phyloP scores from a whole-genome alignment of 2,113 vertebrate species.

The Cinclus cinclus region DNA sequence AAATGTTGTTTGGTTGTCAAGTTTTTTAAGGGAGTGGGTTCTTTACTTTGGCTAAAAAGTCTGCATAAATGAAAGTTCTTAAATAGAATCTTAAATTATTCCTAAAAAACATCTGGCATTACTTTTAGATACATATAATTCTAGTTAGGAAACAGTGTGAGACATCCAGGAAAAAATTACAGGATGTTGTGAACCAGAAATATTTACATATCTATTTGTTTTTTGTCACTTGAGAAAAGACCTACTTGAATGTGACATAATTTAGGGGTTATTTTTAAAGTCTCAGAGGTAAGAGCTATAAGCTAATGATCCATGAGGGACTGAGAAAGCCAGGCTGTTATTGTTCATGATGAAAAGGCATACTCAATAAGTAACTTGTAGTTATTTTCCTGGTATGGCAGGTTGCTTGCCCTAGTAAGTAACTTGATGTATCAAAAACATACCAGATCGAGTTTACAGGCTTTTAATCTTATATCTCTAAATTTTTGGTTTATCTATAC shows the following conservation, averaged over 20 bases:
- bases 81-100: too few relatives aligned
- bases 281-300: neutral
- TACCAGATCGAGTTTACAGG: neutral
- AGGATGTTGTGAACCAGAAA: neutral
- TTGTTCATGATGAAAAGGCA: neutral
- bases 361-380: neutral
- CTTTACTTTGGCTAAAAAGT: neutral
- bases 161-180: neutral
- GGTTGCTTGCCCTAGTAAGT: neutral
- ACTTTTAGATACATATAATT: neutral
- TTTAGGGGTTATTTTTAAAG: neutral
- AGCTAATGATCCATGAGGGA: neutral
- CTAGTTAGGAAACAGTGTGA: neutral
- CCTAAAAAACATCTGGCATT: neutral
- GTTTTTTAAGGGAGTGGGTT: rapidly evolving
- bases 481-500: neutral
- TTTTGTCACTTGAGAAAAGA: neutral
- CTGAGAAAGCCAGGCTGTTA: neutral
- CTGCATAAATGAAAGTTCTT: neutral
- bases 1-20: rapidly evolving
- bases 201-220: neutral
- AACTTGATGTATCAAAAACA: neutral
- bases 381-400: neutral
- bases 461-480: neutral
- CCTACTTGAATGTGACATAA: rapidly evolving